Conservation (phyloP, 2,797 vertebrate species). For the Moxostoma hubbsi region DNA sequence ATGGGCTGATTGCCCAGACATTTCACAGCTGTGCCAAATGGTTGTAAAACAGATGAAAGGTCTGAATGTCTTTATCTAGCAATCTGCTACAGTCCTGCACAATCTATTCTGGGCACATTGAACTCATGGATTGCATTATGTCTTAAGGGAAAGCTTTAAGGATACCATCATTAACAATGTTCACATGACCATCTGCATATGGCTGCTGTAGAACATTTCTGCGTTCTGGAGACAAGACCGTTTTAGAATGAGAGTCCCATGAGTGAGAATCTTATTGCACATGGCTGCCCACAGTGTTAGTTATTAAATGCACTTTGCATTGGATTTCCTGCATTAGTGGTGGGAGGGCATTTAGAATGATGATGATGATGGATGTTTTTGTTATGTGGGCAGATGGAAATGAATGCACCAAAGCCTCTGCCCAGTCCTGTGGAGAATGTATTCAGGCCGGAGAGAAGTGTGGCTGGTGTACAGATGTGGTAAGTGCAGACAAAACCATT, state of each 20-base stretch:
- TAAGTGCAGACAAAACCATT: constrained; percentile 71
- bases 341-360: background rate
- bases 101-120: constrained; percentile 3
- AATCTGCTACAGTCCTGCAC: too few species aligned
- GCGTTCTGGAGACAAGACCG: background rate
- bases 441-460: constrained; percentile 93
- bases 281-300: background rate
- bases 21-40: too few species aligned
- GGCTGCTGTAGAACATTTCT: background rate
- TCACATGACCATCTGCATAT: constrained; percentile 29
- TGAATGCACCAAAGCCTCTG: constrained; percentile 91
- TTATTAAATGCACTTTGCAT: constrained; percentile 23
- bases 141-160: constrained; percentile 1
- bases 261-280: constrained; percentile 10
- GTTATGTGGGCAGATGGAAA: constrained; percentile 83
- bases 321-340: background rate
- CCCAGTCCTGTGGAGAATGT: constrained; percentile 96
- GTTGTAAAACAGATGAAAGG: background rate
- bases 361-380: constrained; percentile 40
- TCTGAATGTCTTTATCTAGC: background rate
- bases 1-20: too few species aligned
- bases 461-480: constrained; percentile 91
- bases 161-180: background rate
- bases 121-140: constrained; percentile 32
- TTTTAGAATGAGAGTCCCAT: background rate